Evolutionary conservation across 1,140 invertebrate species (phyloP), one percentile per base, ranked within the genome.

Genomic region (Mactra quadrangularis): DNA sequence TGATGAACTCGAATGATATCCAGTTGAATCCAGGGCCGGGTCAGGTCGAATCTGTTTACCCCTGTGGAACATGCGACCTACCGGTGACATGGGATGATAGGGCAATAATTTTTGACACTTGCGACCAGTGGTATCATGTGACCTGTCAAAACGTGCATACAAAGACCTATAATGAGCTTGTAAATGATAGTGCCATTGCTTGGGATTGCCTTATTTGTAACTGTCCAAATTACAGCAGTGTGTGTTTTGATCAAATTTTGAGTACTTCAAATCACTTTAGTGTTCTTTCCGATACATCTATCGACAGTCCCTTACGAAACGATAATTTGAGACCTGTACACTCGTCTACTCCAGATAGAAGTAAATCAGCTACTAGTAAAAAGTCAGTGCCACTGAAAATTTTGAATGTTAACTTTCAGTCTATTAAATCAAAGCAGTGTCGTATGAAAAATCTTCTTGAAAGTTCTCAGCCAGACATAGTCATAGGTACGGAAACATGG

Each of bases 81-180:
- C 81, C 82, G 25, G 85, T 86, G 11, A 86, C 75, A 11, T 86
- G 82, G 64, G n/a, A n/a, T n/a, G n/a, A n/a, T n/a, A n/a, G n/a
- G n/a, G n/a, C n/a, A n/a, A n/a, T n/a, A n/a, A n/a, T 77, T 7
- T 86, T 83, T 59, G 85, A 83, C 27, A 82, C 85, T 4, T 86
- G 81, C 59, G 70, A 81, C 27, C 70, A 79, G 31, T 86, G 75
- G 85, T 84, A 68, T 47, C 76, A 86, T 22, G 77, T 72, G n/a
- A 17, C 60, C 52, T 86, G 83, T 35, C 83, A 86, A 47, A 35
- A 72, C 19, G 62, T 85, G n/a, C 82, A 84, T 38, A 76, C 60
- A 27, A 31, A 45, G 15, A 76, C 82, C 59, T 86, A 84, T 47
- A 83, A 68, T 45, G 19, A 62, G 4, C 60, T 83, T 15, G 59